Base-by-base conservation (phyloP, 1,140 invertebrate species). In the Vanessa tameamea region DNA sequence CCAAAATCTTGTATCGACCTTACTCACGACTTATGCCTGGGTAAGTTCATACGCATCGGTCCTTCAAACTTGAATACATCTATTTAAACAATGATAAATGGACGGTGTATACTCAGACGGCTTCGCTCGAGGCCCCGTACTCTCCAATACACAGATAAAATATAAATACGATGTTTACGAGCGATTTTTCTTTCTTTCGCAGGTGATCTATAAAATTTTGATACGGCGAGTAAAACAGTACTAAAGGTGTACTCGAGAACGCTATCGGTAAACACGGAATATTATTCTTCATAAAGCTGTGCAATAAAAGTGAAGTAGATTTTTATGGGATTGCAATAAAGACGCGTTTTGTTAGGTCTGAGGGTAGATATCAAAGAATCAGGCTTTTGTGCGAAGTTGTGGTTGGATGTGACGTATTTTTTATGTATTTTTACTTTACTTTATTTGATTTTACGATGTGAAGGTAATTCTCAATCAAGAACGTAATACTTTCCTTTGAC, bases 301-400 rank as follows among this genome's bases (percentile, higher is more conserved):
- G 77, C 78, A 78, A 82, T 84, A 82, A 81, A 74, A 59, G 23
- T 26, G 55, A 26, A 74, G 73, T 69, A 55, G 75, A 81, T 84
- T 84, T 82, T 84, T 84, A 82, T 80, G 78, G 65, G 47, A 63
- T 77, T 75, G 81, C 76, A 82, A 82, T 84, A 84, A 84, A 84
- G 82, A 74, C 55, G 55, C 78, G 75, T 74, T 75, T 79, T 83
- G 73, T 78, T 71, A 55, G 73, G 31, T 50, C 11, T 26, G 55
- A 65, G 47, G 71, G 64, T 63, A 65, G 50, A 61, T 53, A 53
- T 53, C 11, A 20, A 13, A 26, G 13, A 59, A 8, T 59, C 8
- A 26, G 23, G 55, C 23, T 13, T 23, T 26, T 53, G 51, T 20
- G n/a, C n/a, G 16, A 7, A 7, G n/a, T 53, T 51, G 50, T 51